Evolutionary conservation across 2,888 invertebrate species (phyloP).

Genomic region (Phaonia tiefii): DNA sequence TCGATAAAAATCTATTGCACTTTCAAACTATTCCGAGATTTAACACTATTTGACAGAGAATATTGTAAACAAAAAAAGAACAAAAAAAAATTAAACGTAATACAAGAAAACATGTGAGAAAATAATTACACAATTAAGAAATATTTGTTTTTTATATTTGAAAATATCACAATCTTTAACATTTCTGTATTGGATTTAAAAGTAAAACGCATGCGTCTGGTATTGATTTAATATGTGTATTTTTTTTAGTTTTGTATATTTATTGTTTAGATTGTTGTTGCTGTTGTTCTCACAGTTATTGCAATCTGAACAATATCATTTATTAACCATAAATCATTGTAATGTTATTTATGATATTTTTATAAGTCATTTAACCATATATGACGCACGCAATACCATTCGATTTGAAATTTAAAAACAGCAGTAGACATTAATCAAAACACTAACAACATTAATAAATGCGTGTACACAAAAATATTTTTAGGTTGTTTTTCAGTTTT

Average conservation of each 20-base stretch:
- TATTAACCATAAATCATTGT: constrained; percentile 64
- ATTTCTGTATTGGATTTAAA: not conserved
- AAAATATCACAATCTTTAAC: too few species aligned
- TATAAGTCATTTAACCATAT: constrained; percentile 37
- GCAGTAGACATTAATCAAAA: too few species aligned
- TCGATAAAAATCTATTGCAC: constrained; percentile 49
- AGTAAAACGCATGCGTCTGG: not conserved
- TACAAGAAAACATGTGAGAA: constrained; percentile 52
- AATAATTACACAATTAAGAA: constrained; percentile 46
- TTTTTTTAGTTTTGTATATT: not conserved
- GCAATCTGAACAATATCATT: constrained; percentile 65
- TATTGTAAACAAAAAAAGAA: too few species aligned
- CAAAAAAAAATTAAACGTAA: constrained; percentile 20
- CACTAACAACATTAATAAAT: not conserved
- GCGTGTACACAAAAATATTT: not conserved
- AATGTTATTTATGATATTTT: constrained; percentile 42
- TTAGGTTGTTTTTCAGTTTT: constrained; percentile 2
- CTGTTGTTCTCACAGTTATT: constrained; percentile 14
- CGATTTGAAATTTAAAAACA: not conserved
- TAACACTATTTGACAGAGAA: constrained; percentile 55
- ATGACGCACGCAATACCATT: constrained; percentile 29
- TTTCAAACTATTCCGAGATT: constrained; percentile 45
- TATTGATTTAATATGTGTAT: not conserved
- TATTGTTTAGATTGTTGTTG: not conserved
- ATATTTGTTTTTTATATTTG: not conserved